phyloP scores from a whole-genome alignment of 30 jellyfish, hydroid and myxozoan genomes.

The Pseudorhiza aurosa region DNA sequence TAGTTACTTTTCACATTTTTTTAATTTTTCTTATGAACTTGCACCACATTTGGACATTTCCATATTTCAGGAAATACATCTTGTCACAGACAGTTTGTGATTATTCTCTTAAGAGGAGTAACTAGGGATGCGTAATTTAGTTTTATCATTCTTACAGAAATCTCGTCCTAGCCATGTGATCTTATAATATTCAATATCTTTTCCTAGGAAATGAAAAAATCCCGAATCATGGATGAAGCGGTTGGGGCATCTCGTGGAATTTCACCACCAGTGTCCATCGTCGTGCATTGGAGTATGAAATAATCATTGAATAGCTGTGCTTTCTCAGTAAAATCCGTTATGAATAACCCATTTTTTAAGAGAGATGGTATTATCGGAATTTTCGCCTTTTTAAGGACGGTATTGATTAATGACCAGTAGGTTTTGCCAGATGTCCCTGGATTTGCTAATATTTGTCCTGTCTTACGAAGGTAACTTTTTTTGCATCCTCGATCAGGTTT shows the following conservation, averaged over 20 bases:
- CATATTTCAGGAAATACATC: constrained; percentile 48
- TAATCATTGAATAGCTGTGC: constrained; percentile 48
- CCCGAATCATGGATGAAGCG: background rate
- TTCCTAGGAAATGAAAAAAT: constrained; percentile 25
- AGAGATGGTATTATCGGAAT: constrained; percentile 52
- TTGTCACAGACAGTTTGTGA: constrained; percentile 11
- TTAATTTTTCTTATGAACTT: constrained; percentile 30
- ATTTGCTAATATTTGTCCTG: constrained; percentile 50
- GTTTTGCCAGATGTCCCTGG: constrained; percentile 44
- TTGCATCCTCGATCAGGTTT: constrained; percentile 43
- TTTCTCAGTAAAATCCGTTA: constrained; percentile 49
- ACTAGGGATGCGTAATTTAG: constrained; percentile 43
- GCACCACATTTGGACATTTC: constrained; percentile 59
- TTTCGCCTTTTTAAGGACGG: constrained; percentile 27
- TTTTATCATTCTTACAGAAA: constrained; percentile 51
- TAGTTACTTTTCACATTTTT: constrained; percentile 24
- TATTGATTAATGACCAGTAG: constrained; percentile 43
- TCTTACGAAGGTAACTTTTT: constrained; percentile 30
- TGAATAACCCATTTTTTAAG: constrained; percentile 3
- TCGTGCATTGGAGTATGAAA: constrained; percentile 51
- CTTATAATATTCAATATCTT: constrained; percentile 28
- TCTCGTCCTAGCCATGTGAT: constrained; percentile 70
- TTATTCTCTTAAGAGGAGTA: constrained; percentile 31
- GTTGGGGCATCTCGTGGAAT: constrained; percentile 10
- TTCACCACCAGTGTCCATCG: constrained; percentile 35